Evolutionary conservation across 2,888 invertebrate genomes (phyloP).

Genomic region (Mactromeris polynyma): DNA sequence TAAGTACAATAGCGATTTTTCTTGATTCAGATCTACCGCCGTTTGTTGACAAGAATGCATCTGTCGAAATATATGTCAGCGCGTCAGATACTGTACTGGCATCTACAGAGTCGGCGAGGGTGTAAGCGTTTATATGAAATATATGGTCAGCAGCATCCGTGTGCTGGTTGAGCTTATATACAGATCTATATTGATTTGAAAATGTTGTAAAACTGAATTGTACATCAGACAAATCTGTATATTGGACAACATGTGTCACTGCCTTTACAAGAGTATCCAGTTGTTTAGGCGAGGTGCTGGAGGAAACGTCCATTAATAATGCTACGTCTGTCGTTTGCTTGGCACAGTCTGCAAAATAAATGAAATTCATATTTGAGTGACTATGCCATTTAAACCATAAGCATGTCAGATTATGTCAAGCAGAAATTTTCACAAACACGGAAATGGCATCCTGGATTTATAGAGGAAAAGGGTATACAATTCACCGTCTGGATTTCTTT

Average conservation of each 20-base stretch:
- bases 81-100: background rate
- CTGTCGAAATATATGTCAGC: background rate
- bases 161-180: background rate
- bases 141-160: background rate
- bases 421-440: too few relatives aligned
- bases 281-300: background rate
- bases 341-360: constrained; percentile 27
- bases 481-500: too few relatives aligned
- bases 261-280: background rate
- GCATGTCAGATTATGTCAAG: too few relatives aligned
- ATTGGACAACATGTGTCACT: background rate
- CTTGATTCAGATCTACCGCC: constrained; percentile 3
- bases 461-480: too few relatives aligned
- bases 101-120: background rate
- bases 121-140: background rate
- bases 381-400: too few relatives aligned
- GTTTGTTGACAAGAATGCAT: background rate
- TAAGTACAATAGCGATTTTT: constrained; percentile 4
- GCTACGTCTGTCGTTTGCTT: constrained; percentile 6
- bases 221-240: background rate
- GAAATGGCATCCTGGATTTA: too few relatives aligned
- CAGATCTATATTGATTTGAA: background rate
- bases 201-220: constrained; percentile 29
- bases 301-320: background rate
- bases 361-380: too few relatives aligned